phyloP scores from a whole-genome alignment of 2,113 vertebrate genomes.

The Centropristis striata region DNA sequence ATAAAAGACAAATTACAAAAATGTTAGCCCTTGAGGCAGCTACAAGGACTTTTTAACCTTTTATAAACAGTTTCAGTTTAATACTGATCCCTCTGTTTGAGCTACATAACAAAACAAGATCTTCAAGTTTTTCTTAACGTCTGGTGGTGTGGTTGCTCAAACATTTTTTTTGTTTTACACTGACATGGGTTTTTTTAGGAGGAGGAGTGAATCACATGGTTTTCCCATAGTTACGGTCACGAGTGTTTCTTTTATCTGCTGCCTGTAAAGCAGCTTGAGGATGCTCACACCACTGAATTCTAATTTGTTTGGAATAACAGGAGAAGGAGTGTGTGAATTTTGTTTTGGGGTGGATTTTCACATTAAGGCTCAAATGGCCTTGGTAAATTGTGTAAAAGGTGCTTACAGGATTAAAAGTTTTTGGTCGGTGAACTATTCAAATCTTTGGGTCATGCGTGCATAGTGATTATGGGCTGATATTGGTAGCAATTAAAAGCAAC shows the following conservation, averaged over 20 bases:
- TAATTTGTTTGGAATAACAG: not conserved
- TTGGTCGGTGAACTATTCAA: not conserved
- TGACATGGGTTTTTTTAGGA: not conserved
- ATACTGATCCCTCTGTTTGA: no score
- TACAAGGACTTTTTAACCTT: no score
- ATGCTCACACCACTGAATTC: not conserved
- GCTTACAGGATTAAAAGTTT: slow-evolving; percentile 39
- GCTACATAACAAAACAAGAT: no score
- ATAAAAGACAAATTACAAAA: no score
- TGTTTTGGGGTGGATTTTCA: not conserved
- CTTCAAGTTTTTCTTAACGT: no score
- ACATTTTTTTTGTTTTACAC: not conserved
- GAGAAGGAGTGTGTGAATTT: not conserved
- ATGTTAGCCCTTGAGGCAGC: no score
- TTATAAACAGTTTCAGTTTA: no score
- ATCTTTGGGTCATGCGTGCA: slow-evolving; percentile 2
- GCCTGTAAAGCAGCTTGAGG: not conserved
- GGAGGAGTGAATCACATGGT: not conserved
- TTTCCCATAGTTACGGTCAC: not conserved
- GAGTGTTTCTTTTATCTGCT: not conserved
- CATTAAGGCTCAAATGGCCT: not conserved
- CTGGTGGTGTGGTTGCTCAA: not conserved
- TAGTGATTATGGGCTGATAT: not conserved
- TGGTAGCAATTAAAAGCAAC: not conserved
- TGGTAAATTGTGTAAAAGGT: not conserved